Conservation (phyloP, 2,113 vertebrate species). For the Cariama cristata region DNA sequence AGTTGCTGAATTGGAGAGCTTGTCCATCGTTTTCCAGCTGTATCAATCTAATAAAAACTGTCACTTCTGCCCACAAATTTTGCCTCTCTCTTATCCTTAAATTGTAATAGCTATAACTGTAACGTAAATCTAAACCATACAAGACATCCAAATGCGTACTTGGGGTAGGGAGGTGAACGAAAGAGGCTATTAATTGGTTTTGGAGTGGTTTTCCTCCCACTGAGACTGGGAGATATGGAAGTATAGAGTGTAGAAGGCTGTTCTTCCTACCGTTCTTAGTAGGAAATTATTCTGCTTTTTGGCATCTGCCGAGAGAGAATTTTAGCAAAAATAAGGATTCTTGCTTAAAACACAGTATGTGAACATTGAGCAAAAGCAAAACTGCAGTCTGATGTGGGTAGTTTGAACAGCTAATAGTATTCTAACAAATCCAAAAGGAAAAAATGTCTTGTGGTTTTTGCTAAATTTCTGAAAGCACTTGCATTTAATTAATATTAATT, state of each 20-base stretch:
- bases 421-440: neutral
- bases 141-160: neutral
- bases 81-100: neutral
- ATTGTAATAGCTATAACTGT: neutral
- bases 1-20: neutral
- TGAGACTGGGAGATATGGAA: neutral
- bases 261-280: neutral
- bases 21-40: neutral
- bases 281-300: neutral
- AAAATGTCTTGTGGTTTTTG: neutral
- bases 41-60: neutral
- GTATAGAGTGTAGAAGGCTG: neutral
- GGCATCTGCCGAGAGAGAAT: neutral
- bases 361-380: neutral
- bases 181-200: neutral
- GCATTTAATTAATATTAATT: conserved; percentile 32
- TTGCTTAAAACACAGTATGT: neutral
- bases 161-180: neutral
- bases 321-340: neutral
- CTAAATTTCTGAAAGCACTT: conserved; percentile 7
- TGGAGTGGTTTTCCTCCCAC: neutral
- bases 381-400: neutral
- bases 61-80: neutral
- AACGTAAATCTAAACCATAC: neutral
- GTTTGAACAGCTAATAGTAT: neutral